Conservation (phyloP, 1,140 invertebrate genomes). For the Lycorma delicatula region DNA sequence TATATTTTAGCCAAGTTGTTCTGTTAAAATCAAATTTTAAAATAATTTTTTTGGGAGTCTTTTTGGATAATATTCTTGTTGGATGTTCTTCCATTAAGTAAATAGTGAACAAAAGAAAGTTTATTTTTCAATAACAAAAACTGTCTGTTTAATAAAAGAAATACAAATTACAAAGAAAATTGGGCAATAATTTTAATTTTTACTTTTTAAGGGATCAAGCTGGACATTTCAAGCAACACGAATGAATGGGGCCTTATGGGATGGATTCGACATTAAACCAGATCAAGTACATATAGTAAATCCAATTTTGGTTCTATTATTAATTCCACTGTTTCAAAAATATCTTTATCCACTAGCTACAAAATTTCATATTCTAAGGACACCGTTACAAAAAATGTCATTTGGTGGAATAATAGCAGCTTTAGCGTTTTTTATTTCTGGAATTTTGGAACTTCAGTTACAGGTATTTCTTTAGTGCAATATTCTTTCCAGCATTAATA, state of each 20-base stretch:
- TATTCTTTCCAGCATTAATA: background rate
- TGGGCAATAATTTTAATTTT: too few relatives aligned
- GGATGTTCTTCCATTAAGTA: too few relatives aligned
- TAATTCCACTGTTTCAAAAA: slow-evolving; percentile 71
- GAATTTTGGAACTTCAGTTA: slow-evolving; percentile 53
- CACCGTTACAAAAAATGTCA: slow-evolving; percentile 50
- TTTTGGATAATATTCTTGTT: too few relatives aligned
- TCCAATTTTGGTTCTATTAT: slow-evolving; percentile 62
- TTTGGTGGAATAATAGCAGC: slow-evolving; percentile 56
- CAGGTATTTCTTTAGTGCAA: slow-evolving; percentile 40
- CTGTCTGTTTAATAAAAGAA: too few relatives aligned
- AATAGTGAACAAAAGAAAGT: too few relatives aligned
- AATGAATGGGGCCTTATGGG: slow-evolving; percentile 54
- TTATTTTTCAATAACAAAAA: too few relatives aligned
- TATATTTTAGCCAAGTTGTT: too few relatives aligned
- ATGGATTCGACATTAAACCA: slow-evolving; percentile 55
- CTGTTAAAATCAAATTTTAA: too few relatives aligned
- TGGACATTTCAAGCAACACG: slow-evolving; percentile 55
- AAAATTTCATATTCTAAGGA: slow-evolving; percentile 35
- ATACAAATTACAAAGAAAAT: too few relatives aligned
- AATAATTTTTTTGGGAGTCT: too few relatives aligned
- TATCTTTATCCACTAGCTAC: slow-evolving; percentile 41
- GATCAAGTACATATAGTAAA: slow-evolving; percentile 77
- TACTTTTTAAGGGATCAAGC: slow-evolving; percentile 38
- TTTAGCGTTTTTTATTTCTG: slow-evolving; percentile 58